Base-by-base conservation (phyloP, 2,888 invertebrate species). In the Drosophila robusta region DNA sequence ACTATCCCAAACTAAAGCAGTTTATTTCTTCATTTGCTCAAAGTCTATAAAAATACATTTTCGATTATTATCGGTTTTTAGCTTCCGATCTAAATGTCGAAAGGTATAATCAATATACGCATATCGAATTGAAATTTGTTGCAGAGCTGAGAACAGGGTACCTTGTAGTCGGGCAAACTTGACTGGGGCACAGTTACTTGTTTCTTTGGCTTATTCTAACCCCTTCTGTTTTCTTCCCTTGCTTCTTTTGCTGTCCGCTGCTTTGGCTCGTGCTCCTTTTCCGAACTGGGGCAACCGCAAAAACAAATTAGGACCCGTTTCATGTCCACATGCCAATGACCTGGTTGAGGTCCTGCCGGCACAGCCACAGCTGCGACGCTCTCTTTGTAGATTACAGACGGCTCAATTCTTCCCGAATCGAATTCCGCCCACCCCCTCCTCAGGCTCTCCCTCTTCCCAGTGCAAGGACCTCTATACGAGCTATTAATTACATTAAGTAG, bases 261-360 rank as follows among this genome's bases (percentile, higher is more conserved):
- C 38, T 44, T 54, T 75, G 42, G 74, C 78, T 78, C 78, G 75
- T 78, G 75, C 78, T 58, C 39, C 60, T 14, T 51, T 56, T 54
- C 22, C 45, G 41, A 75, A 78, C 52, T 75, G 75, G 78, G 58
- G 55, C 75, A 75, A 83, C 81, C 81, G 70, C 81, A 83, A 68
- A 66, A 75, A 64, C 75, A 74, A 75, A 75, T 74, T 74, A 68
- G 57, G 65, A 79, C 74, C 79, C 56, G 71, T 76, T 82, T 69
- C 61, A 55, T 41, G 24, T 44, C 66, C 75, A 56, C 77, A 75
- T 79, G 86, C 75, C 82, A 84, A 63, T 84, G 87, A 88, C 82
- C 87, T 58, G 64, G 18, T 47, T 46, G 16, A 41, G 6, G 12
- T 34, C 34, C 46, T 61, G 38, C 54, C 47, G 4, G 14, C 22